A percentile compares a stretch with the other conserved stretches of the same genome.
Evolutionary conservation across 2,888 invertebrate species (phyloP).

Genomic region (Shargacucullia verbasci): DNA sequence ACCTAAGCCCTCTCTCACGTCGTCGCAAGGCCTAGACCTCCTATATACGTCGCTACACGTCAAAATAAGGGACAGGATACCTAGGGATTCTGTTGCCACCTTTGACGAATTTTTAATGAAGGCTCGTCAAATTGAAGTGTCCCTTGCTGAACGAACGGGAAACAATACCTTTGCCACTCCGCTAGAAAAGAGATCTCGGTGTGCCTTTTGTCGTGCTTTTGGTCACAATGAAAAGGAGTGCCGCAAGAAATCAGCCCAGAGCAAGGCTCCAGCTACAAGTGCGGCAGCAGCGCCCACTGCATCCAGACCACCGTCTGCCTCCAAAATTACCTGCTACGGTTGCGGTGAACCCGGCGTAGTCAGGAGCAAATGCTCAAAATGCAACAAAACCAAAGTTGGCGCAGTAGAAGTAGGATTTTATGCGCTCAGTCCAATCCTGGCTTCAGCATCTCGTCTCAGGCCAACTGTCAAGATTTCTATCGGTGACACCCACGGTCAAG

Average conservation of each 20-base stretch:
- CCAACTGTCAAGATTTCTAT: not conserved
- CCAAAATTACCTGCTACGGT: constrained; percentile 8
- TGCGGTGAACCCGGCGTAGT: constrained; percentile 19
- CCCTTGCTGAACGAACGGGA: no score
- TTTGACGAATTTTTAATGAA: no score
- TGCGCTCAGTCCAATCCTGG: not conserved
- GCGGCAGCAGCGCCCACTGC: no score
- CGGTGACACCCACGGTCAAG: not conserved
- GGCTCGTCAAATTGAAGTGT: no score
- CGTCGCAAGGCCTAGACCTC: constrained; percentile 3
- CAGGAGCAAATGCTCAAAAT: constrained; percentile 11
- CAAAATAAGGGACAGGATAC: no score
- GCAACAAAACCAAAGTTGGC: not conserved
- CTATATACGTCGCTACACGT: not conserved
- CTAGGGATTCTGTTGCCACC: no score
- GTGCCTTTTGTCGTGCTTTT: no score
- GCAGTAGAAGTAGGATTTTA: constrained; percentile 11
- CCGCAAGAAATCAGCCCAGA: no score
- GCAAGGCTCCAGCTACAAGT: no score
- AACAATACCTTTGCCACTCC: no score
- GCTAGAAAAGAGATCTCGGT: no score
- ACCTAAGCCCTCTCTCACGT: not conserved
- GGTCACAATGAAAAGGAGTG: no score
- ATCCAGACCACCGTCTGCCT: not conserved
- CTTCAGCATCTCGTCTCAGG: not conserved